These are phyloP conservation scores for Melanotus villosus DNA, from an alignment of 2,888 invertebrate species.

Conservation along the genomic window DNA sequence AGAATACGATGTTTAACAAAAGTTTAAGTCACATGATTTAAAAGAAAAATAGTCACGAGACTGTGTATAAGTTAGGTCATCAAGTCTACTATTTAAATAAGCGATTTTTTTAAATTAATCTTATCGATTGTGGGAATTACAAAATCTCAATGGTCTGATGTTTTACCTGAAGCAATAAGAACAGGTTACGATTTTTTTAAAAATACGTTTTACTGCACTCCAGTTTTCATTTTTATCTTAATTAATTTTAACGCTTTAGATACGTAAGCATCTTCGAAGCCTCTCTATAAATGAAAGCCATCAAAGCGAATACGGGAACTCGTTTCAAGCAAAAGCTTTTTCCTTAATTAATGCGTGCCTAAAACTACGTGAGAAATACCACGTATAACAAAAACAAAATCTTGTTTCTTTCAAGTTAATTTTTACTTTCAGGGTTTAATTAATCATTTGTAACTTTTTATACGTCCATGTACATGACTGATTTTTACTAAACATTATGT, in stretches of 20 bases:
- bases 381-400: neutral
- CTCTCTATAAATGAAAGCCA: neutral
- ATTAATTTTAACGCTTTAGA: slow-evolving; percentile 6
- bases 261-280: neutral
- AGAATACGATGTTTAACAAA: neutral
- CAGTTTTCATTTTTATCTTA: slow-evolving; percentile 7
- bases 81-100: slow-evolving; percentile 10
- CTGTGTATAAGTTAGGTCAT: slow-evolving; percentile 5
- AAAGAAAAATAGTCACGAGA: slow-evolving; percentile 6
- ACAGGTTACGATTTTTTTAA: slow-evolving; percentile 1
- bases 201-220: neutral
- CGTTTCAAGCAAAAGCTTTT: slow-evolving; percentile 13
- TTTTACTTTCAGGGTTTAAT: slow-evolving; percentile 2
- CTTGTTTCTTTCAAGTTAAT: slow-evolving; percentile 4
- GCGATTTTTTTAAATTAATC: neutral
- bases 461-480: slow-evolving; percentile 10
- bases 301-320: slow-evolving; percentile 8
- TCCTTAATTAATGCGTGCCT: slow-evolving; percentile 16
- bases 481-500: neutral
- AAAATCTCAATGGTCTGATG: slow-evolving; percentile 2
- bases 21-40: too few relatives aligned
- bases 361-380: slow-evolving; percentile 18
- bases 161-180: neutral
- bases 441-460: neutral
- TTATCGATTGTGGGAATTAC: slow-evolving; percentile 9